Evolutionary conservation across 1,140 invertebrate species (phyloP).

Genomic region (Ceratina japonica): DNA sequence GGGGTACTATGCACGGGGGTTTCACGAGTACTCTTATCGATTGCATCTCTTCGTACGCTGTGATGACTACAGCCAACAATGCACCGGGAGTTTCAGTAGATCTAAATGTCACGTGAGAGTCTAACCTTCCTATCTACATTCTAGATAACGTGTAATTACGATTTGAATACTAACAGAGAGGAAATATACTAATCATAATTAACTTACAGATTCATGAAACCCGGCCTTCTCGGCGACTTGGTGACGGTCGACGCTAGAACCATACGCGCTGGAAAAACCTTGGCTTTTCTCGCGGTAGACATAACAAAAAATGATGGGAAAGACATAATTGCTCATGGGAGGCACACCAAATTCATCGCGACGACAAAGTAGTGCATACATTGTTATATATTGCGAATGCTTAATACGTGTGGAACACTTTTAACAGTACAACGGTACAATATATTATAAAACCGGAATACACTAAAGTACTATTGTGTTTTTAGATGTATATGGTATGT

Average conservation of each 20-base stretch:
- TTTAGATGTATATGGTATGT: not conserved
- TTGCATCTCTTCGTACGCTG: conserved; percentile 88
- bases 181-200: no score
- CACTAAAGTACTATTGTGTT: not conserved
- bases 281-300: conserved; percentile 91
- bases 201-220: conserved; percentile 84
- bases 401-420: conserved; percentile 3
- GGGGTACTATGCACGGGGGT: conserved; percentile 91
- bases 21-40: conserved; percentile 91
- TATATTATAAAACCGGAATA: conserved; percentile 15
- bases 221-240: conserved; percentile 87
- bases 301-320: conserved; percentile 86
- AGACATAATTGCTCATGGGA: conserved; percentile 86
- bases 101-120: conserved; percentile 85
- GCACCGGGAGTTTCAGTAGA: conserved; percentile 87
- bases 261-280: conserved; percentile 86
- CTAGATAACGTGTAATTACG: conserved; percentile 11
- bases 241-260: conserved; percentile 90
- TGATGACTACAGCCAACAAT: conserved; percentile 84
- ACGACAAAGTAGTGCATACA: not conserved
- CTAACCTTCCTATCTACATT: conserved; percentile 12
- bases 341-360: conserved; percentile 89
- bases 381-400: not conserved
- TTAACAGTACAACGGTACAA: not conserved
- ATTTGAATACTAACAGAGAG: not conserved